A percentile compares a stretch with the other conserved stretches of the same genome.
phyloP scores from a whole-genome alignment of 2,113 vertebrate genomes.

The Camelus bactrianus region DNA sequence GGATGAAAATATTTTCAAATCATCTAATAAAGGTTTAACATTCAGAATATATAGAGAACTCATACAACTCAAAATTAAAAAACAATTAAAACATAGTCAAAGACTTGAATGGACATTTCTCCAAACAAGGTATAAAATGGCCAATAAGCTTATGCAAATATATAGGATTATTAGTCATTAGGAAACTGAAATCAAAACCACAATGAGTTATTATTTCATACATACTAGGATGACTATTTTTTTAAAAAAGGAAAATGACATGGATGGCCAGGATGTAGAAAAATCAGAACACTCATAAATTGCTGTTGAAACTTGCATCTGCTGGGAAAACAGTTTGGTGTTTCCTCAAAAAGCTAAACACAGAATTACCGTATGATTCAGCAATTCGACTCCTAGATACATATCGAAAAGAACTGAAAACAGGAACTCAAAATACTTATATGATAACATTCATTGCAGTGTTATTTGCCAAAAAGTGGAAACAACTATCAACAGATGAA shows the following conservation, averaged over 20 bases:
- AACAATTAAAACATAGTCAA: background rate
- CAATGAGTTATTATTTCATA: background rate
- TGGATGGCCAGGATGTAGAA: background rate
- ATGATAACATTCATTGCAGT: background rate
- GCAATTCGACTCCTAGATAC: background rate
- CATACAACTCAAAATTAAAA: background rate
- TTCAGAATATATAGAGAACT: background rate
- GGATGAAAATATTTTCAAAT: background rate
- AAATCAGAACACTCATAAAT: background rate
- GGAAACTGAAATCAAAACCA: background rate
- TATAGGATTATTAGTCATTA: background rate
- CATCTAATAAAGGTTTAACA: background rate
- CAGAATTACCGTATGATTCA: background rate
- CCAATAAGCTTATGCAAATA: background rate
- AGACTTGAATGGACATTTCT: background rate
- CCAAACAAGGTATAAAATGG: background rate
- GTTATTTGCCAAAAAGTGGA: background rate
- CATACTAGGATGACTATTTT: background rate
- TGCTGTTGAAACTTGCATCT: background rate
- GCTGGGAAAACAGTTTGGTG: background rate
- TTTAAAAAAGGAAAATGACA: background rate
- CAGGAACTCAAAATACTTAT: background rate
- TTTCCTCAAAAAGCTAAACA: background rate
- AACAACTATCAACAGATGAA: background rate
- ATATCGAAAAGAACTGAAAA: background rate